Base-by-base conservation (phyloP, 2,797 vertebrate genomes). In the Botia almorhae region DNA sequence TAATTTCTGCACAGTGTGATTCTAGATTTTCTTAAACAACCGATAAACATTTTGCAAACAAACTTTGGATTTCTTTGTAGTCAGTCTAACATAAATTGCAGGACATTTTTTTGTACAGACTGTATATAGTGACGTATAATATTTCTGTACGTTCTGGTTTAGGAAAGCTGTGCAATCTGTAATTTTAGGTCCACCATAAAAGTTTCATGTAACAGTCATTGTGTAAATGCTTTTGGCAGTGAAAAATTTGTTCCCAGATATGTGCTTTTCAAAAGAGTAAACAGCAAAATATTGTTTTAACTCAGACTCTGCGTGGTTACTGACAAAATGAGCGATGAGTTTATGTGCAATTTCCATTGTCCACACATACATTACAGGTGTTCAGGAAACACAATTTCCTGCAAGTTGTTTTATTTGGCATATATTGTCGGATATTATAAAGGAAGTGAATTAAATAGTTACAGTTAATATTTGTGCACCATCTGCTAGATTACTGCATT, bases 381-480 rank as follows among this genome's bases (percentile, higher is more conserved):
- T 83, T 72, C 85, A 84, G 85, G 85, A 86, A 86, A 61, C 39
- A 33, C 76, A 56, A 67, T 79, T 83, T 86, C 81, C 85, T 84
- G 85, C 77, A 78, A 65, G 74, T 56, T 71, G 29, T 76, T 79
- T 70, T 79, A 72, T 82, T 77, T 56, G 5, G 39, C 48, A 19
- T 67, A 36, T 83, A 68, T 69, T 78, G 78, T 60, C 55, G 39
- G 6, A 19, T 72, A 33, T 67, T 61, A 72, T 67, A 36, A 69
- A 63, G 33, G 46, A 74, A 48, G 64, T 55, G 48, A 58, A 33
- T 77, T 65, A 19, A 77, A 68, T 36, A 4, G 43, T 7, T 14
- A 63, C 13, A 63, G 26, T 43, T 21, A 21, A n/a, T 68, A 36
- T 46, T 64, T 56, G 50, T 13, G n/a, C 51, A 36, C 16, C 61